Conservation (phyloP, 2,888 invertebrate species). For the Flexamia atlantica region DNA sequence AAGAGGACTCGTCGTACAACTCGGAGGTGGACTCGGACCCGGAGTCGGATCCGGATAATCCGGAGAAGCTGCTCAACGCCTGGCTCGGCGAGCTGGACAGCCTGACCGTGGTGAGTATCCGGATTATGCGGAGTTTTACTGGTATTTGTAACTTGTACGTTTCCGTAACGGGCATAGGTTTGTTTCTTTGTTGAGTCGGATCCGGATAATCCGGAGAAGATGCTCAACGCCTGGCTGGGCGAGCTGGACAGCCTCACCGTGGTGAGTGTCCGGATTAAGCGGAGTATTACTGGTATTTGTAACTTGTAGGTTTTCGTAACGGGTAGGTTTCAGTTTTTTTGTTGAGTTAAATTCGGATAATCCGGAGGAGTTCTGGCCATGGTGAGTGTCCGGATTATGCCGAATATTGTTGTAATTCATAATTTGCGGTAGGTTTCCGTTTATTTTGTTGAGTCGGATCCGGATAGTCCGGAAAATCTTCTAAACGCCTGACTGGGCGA, state of each 20-base stretch:
- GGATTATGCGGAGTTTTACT: too few species aligned
- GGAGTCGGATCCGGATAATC: constrained; percentile 79
- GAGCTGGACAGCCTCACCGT: constrained; percentile 86
- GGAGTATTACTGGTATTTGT: too few species aligned
- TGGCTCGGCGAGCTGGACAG: constrained; percentile 88
- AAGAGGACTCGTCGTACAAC: constrained; percentile 64
- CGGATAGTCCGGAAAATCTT: constrained; percentile 85
- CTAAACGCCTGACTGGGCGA: constrained; percentile 89
- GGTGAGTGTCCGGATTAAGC: constrained; percentile 80
- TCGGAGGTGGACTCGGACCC: constrained; percentile 71
- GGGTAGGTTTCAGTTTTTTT: too few species aligned
- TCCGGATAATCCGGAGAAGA: constrained; percentile 84
- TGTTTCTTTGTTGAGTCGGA: too few species aligned
- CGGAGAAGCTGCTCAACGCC: constrained; percentile 86
- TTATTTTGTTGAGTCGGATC: constrained; percentile 73
- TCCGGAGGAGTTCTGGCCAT: constrained; percentile 86
- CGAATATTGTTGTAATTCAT: too few species aligned
- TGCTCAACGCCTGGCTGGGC: constrained; percentile 88
- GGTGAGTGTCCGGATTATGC: constrained; percentile 80
- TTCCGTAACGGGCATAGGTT: too few species aligned
- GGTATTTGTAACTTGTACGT: too few species aligned
- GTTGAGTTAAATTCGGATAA: constrained; percentile 78
- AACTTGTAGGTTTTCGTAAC: too few species aligned
- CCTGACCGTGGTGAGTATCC: constrained; percentile 83
- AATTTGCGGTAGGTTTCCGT: too few species aligned